phyloP scores from a whole-genome alignment of 2,797 vertebrate species.

The Moxostoma hubbsi region DNA sequence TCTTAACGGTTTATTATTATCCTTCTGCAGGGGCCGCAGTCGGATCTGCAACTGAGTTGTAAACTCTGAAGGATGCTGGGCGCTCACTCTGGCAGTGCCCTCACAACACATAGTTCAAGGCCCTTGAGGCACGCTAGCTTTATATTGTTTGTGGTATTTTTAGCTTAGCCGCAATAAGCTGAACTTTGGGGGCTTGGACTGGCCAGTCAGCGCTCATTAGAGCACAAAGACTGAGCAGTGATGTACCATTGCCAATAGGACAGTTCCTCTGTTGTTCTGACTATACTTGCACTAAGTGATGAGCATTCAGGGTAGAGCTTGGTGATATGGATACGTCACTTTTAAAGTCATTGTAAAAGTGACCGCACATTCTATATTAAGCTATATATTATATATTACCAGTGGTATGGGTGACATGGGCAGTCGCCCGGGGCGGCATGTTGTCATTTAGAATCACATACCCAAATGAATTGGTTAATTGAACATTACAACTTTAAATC shows the following conservation, averaged over 20 bases:
- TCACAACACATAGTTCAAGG: constrained; percentile 37
- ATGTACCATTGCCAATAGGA: background rate
- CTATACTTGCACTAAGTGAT: background rate
- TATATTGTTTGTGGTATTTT: constrained; percentile 70
- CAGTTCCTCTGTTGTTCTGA: constrained; percentile 1
- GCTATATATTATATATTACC: no score
- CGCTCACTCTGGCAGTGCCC: constrained; percentile 51
- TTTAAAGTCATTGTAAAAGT: no score
- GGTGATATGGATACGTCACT: no score
- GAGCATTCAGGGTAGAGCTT: no score
- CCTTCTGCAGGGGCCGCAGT: constrained; percentile 38
- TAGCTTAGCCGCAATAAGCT: constrained; percentile 59
- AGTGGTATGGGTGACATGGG: no score
- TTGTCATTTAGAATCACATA: no score
- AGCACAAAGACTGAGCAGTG: constrained; percentile 48
- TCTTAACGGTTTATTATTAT: constrained; percentile 63
- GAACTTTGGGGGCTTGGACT: constrained; percentile 57
- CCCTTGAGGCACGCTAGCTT: constrained; percentile 45
- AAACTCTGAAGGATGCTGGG: constrained; percentile 64
- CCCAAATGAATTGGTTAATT: no score
- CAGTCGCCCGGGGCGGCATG: no score
- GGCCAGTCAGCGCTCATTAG: constrained; percentile 55
- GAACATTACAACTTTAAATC: no score
- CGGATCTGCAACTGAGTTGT: constrained; percentile 49
- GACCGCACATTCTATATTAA: no score